phyloP scores from a whole-genome alignment of 2,797 vertebrate species.

The Spinibarbus caldwelli region DNA sequence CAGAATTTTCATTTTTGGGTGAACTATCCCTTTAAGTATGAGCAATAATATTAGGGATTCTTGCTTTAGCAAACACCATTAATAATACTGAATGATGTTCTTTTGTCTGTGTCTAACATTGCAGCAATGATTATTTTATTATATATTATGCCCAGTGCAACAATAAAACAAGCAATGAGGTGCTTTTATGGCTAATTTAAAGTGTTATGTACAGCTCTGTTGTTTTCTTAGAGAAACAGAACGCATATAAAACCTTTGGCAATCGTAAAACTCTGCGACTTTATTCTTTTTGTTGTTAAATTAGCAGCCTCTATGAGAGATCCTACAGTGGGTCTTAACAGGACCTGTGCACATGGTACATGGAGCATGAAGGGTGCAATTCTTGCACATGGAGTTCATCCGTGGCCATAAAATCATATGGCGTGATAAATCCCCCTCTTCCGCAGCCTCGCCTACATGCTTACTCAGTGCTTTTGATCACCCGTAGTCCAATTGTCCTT shows the following conservation, averaged over 20 bases:
- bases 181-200: slow-evolving; percentile 22
- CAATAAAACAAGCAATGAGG: slow-evolving; percentile 23
- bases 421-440: slow-evolving; percentile 66
- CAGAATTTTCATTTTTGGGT: no score
- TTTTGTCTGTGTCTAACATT: slow-evolving; percentile 7
- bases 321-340: slow-evolving; percentile 3
- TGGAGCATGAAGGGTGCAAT: slow-evolving; percentile 29
- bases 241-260: slow-evolving; percentile 10
- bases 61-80: neutral
- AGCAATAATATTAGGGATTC: neutral
- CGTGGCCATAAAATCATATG: slow-evolving; percentile 57
- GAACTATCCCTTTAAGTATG: neutral
- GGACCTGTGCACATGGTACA: slow-evolving; percentile 13
- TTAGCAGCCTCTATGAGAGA: neutral
- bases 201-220: slow-evolving; percentile 1
- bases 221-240: slow-evolving; percentile 30
- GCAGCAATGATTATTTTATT: slow-evolving; percentile 1
- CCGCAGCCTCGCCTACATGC: slow-evolving; percentile 55
- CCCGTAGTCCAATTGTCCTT: slow-evolving; percentile 69
- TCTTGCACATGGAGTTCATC: slow-evolving; percentile 40
- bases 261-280: no score
- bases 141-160: slow-evolving; percentile 7
- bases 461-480: slow-evolving; percentile 72
- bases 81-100: neutral
- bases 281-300: slow-evolving; percentile 27